Evolutionary conservation across 2,888 invertebrate genomes (phyloP).

Genomic region (Mongoloraphidia duomilia): DNA sequence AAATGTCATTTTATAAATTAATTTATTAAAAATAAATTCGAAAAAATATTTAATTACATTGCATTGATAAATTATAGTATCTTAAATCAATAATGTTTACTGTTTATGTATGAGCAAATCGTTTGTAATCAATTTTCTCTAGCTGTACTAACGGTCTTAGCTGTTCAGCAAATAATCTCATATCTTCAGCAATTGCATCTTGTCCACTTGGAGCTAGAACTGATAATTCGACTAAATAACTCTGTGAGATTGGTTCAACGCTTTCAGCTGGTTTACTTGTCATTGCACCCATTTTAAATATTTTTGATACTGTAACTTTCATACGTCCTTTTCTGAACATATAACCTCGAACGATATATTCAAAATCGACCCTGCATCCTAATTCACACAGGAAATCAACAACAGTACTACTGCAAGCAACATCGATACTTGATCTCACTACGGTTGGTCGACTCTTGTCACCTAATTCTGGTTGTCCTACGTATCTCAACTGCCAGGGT

Average conservation of each 20-base stretch:
- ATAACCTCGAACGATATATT: constrained; percentile 82
- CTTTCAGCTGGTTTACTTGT: constrained; percentile 53
- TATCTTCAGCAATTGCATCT: constrained; percentile 90
- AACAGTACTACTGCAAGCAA: constrained; percentile 79
- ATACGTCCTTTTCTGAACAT: constrained; percentile 94
- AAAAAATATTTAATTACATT: too few relatives aligned
- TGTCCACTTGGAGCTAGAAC: constrained; percentile 81
- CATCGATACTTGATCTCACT: constrained; percentile 82
- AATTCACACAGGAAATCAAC: constrained; percentile 85
- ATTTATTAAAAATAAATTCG: too few relatives aligned
- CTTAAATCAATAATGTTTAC: too few relatives aligned
- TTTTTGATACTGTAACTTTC: constrained; percentile 93
- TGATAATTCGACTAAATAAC: constrained; percentile 86
- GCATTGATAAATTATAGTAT: too few relatives aligned
- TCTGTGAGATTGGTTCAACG: constrained; percentile 76
- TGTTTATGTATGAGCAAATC: constrained; percentile 31
- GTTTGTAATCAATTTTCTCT: constrained; percentile 84
- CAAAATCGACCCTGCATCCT: constrained; percentile 83
- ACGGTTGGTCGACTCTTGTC: constrained; percentile 82
- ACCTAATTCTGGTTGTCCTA: constrained; percentile 81
- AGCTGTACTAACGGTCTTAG: constrained; percentile 80
- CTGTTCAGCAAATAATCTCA: constrained; percentile 89
- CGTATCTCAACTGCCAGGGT: constrained; percentile 81
- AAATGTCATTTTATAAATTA: too few relatives aligned
- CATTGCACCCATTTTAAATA: constrained; percentile 70